These are phyloP conservation scores for Crocuta crocuta DNA, from an alignment of 2,113 vertebrate species.

Conservation along the genomic window DNA sequence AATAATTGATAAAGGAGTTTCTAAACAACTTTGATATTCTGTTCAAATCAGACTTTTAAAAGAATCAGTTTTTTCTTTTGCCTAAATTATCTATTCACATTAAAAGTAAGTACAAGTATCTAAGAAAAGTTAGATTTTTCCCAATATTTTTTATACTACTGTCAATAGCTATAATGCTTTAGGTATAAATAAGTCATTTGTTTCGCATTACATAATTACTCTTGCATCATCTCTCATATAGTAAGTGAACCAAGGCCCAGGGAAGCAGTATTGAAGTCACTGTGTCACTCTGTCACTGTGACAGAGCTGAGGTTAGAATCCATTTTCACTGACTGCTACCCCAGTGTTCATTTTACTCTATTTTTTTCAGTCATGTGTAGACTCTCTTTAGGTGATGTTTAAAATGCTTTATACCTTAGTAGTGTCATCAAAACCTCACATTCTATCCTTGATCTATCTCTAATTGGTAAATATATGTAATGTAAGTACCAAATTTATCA, in stretches of 20 bases:
- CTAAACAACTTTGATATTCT: neutral
- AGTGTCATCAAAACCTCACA: neutral
- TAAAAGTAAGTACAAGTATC: neutral
- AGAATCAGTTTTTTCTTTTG: neutral
- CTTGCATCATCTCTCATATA: neutral
- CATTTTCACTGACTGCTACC: neutral
- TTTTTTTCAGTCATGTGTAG: neutral
- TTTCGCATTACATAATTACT: neutral
- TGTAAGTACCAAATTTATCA: neutral
- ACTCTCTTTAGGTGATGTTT: neutral
- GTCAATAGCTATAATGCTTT: neutral
- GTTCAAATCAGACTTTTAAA: neutral
- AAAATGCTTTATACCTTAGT: neutral
- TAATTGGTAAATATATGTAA: neutral
- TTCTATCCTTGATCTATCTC: neutral
- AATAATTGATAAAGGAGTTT: conserved; percentile 27
- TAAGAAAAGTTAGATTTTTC: neutral
- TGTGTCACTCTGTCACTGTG: neutral
- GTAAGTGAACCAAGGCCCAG: neutral
- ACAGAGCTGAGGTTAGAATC: neutral
- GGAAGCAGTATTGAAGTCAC: neutral
- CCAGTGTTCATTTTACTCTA: neutral
- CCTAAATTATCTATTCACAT: neutral
- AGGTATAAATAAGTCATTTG: neutral
- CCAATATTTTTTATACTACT: neutral